A percentile compares a stretch with the other conserved stretches of the same genome.
These are phyloP conservation scores for Apostichopus leukothele DNA, from an alignment of 53 echinoderm and acorn worm species.

Conservation along the genomic window DNA sequence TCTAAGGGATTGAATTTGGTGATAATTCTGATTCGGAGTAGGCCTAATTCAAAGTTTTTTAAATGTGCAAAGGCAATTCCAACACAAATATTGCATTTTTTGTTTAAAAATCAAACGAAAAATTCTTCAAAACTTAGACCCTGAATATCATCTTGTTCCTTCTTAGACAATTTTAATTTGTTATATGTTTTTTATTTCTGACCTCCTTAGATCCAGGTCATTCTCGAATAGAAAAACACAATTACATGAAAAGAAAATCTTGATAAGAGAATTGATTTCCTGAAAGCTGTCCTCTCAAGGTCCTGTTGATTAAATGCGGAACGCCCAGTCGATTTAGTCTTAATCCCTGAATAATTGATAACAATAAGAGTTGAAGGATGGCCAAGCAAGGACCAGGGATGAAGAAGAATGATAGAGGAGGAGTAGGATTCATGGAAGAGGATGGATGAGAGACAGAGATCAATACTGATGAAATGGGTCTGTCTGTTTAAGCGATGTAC, in stretches of 20 bases:
- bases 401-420: not conserved
- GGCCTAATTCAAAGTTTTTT: no score
- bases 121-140: no score
- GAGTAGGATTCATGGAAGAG: not conserved
- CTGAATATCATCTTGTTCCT: no score
- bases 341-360: slow-evolving; percentile 13
- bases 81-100: no score
- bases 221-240: not conserved
- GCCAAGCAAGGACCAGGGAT: not conserved
- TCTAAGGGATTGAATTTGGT: no score
- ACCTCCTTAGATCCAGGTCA: not conserved
- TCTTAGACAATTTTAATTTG: not conserved
- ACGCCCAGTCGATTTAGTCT: slow-evolving; percentile 19
- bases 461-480: slow-evolving; percentile 20
- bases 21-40: no score
- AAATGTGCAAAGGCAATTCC: no score
- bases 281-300: not conserved
- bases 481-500: not conserved
- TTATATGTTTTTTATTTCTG: not conserved
- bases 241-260: not conserved
- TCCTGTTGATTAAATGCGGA: not conserved
- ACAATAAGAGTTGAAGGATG: slow-evolving; percentile 3
- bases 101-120: no score
- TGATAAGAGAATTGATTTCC: not conserved
- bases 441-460: not conserved